Evolutionary conservation across 2,113 vertebrate genomes (phyloP).

Genomic region (Camelus bactrianus): DNA sequence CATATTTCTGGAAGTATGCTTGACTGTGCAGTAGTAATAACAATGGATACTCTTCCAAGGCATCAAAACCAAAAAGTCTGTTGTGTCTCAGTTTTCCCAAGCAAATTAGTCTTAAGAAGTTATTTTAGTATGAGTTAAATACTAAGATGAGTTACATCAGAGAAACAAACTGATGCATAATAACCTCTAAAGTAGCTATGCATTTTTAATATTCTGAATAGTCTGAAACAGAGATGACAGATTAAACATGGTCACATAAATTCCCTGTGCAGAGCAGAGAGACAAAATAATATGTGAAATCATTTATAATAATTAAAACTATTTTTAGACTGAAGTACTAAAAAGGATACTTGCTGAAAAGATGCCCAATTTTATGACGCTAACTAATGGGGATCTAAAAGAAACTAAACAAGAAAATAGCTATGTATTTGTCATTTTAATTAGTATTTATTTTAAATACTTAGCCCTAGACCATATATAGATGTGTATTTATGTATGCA

Average conservation of each 20-base stretch:
- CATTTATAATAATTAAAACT: conserved; percentile 40
- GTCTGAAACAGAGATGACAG: neutral
- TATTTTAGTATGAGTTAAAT: conserved; percentile 31
- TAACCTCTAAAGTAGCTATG: neutral
- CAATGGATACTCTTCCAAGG: neutral
- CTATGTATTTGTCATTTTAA: conserved; percentile 20
- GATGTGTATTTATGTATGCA: neutral
- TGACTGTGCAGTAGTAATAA: neutral
- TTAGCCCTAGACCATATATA: neutral
- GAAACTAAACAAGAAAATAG: neutral
- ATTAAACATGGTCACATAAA: conserved; percentile 27
- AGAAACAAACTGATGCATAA: conserved; percentile 8
- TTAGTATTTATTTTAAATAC: conserved; percentile 30
- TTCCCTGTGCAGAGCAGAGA: neutral
- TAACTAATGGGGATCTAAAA: conserved; percentile 39
- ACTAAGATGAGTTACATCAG: neutral
- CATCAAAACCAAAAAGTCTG: conserved; percentile 23
- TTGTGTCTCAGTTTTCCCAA: conserved; percentile 20
- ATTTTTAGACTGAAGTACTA: neutral
- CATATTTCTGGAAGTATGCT: conserved; percentile 6
- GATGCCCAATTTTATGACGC: neutral
- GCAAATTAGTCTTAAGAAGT: conserved; percentile 26
- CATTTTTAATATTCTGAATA: conserved; percentile 12
- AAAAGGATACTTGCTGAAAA: conserved; percentile 18
- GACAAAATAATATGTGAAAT: neutral